phyloP scores from a whole-genome alignment of 2,888 invertebrate species.

The Aporophyla lueneburgensis region DNA sequence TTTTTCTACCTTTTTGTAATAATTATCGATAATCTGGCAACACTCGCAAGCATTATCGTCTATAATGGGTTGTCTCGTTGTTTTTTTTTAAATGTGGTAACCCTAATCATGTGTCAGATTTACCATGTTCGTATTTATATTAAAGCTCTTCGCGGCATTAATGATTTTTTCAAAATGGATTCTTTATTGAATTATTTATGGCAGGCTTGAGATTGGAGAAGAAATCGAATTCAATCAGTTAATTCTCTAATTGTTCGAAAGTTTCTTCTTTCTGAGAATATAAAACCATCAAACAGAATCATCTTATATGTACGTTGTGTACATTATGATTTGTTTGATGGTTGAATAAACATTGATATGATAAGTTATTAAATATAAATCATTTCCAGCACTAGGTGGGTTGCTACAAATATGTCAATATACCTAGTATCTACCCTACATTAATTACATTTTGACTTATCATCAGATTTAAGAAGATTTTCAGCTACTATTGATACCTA shows the following conservation, averaged over 20 bases:
- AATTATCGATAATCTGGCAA: slow-evolving; percentile 91
- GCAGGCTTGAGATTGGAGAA: slow-evolving; percentile 18
- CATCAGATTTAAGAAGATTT: too few species aligned
- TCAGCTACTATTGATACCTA: too few species aligned
- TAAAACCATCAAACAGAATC: background rate
- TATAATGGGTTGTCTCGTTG: slow-evolving; percentile 86
- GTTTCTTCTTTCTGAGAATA: background rate
- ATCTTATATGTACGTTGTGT: too few species aligned
- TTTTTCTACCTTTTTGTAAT: slow-evolving; percentile 85
- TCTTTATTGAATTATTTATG: slow-evolving; percentile 79
- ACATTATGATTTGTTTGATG: too few species aligned
- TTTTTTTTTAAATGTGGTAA: slow-evolving; percentile 86
- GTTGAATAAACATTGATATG: too few species aligned
- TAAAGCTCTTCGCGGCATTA: slow-evolving; percentile 79
- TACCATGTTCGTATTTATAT: slow-evolving; percentile 81
- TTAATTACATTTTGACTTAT: too few species aligned
- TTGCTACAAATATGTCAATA: too few species aligned
- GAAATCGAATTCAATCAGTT: slow-evolving; percentile 39
- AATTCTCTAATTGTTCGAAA: slow-evolving; percentile 6
- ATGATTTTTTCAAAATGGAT: slow-evolving; percentile 84
- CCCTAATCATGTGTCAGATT: slow-evolving; percentile 91
- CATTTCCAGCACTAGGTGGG: too few species aligned
- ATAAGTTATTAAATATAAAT: too few species aligned
- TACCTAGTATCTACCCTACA: too few species aligned
- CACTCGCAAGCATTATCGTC: slow-evolving; percentile 79